These are phyloP conservation scores for Asbolus verrucosus DNA, from an alignment of 1,140 invertebrate genomes.

Conservation along the genomic window DNA sequence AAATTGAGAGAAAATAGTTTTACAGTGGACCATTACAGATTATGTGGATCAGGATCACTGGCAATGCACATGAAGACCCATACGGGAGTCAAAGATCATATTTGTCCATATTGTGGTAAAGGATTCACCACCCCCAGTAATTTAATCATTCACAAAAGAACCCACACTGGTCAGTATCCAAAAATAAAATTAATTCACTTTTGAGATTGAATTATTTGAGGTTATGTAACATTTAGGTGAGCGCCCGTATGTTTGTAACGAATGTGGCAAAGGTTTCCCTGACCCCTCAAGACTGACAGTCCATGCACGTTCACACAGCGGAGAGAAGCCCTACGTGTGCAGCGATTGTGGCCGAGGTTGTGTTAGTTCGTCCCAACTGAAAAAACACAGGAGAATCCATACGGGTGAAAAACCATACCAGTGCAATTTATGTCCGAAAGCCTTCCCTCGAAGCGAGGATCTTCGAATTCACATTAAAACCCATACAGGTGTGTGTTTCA, in stretches of 20 bases:
- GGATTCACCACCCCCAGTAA: slow-evolving; percentile 67
- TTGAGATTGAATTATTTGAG: no score
- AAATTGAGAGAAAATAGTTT: slow-evolving; percentile 20
- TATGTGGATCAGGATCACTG: slow-evolving; percentile 61
- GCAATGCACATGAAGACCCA: slow-evolving; percentile 76
- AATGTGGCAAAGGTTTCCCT: slow-evolving; percentile 67
- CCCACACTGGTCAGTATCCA: slow-evolving; percentile 64
- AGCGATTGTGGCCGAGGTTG: slow-evolving; percentile 67
- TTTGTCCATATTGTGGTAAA: slow-evolving; percentile 78
- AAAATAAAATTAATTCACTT: no score
- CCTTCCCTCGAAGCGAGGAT: slow-evolving; percentile 61
- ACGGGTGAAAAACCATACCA: slow-evolving; percentile 61
- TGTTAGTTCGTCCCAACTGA: slow-evolving; percentile 63
- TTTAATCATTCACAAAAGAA: slow-evolving; percentile 67
- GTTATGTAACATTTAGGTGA: slow-evolving; percentile 62
- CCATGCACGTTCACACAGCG: slow-evolving; percentile 72
- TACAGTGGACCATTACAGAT: slow-evolving; percentile 50
- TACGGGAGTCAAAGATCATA: slow-evolving; percentile 77
- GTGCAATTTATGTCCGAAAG: slow-evolving; percentile 61
- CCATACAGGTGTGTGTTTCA: slow-evolving; percentile 60
- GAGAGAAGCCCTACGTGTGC: slow-evolving; percentile 75
- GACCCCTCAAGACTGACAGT: slow-evolving; percentile 67
- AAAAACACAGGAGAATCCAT: slow-evolving; percentile 65
- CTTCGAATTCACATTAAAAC: slow-evolving; percentile 61
- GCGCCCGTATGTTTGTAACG: slow-evolving; percentile 64